phyloP scores from a whole-genome alignment of 1,140 invertebrate genomes.

The Dolichoris vasculosae region DNA sequence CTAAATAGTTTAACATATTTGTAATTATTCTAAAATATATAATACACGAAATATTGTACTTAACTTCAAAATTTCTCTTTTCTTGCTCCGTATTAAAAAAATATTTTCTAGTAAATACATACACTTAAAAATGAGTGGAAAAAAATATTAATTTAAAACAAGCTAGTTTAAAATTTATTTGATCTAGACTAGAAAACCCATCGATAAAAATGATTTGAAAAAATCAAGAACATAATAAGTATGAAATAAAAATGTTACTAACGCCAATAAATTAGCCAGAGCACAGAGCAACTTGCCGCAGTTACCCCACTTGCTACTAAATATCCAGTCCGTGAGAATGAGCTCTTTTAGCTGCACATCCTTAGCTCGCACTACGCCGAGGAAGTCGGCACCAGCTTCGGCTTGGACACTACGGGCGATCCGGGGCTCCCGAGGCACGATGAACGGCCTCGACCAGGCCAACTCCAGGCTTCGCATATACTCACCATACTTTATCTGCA shows the following conservation, averaged over 20 bases:
- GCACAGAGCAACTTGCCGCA: conserved; percentile 65
- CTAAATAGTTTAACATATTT: too few species aligned
- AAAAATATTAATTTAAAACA: too few species aligned
- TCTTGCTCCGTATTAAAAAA: too few species aligned
- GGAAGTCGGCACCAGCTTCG: conserved; percentile 65
- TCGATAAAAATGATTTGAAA: too few species aligned
- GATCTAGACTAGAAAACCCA: too few species aligned
- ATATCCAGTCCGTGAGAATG: conserved; percentile 69
- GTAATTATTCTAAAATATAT: neutral
- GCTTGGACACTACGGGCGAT: conserved; percentile 61
- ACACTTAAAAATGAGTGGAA: too few species aligned
- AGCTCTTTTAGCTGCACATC: conserved; percentile 67
- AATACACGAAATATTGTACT: too few species aligned
- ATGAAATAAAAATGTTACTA: conserved; percentile 35
- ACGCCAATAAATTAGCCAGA: conserved; percentile 68
- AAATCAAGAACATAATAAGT: too few species aligned
- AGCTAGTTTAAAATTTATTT: too few species aligned
- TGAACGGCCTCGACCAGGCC: conserved; percentile 67
- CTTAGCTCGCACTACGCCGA: conserved; percentile 59
- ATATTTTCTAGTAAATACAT: too few species aligned
- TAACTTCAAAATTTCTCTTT: too few species aligned
- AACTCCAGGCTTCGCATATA: conserved; percentile 69
- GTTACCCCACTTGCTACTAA: conserved; percentile 68
- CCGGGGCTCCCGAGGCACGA: conserved; percentile 46
- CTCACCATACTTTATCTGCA: conserved; percentile 68